A percentile compares a stretch with the other conserved stretches of the same genome.
These are phyloP conservation scores for Melieria crassipennis DNA, from an alignment of 2,888 invertebrate genomes.

Conservation along the genomic window DNA sequence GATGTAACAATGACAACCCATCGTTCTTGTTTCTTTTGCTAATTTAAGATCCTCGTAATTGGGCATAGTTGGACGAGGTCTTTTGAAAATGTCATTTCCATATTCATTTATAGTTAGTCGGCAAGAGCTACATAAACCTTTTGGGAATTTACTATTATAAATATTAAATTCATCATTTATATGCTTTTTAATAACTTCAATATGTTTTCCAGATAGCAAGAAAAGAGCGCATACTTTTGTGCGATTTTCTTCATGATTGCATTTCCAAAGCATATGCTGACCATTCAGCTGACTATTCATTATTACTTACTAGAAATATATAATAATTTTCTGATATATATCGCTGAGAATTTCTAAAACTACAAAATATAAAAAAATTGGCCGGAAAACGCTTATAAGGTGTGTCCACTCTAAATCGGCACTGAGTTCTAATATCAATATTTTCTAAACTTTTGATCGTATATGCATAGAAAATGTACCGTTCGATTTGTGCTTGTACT, in stretches of 20 bases:
- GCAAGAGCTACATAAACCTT: conserved; percentile 8
- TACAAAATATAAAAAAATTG: too few species aligned
- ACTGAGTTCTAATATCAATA: too few species aligned
- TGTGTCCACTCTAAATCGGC: too few species aligned
- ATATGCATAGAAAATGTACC: too few species aligned
- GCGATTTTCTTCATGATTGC: neutral
- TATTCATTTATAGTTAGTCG: conserved; percentile 14
- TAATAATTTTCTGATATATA: too few species aligned
- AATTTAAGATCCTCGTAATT: conserved; percentile 20
- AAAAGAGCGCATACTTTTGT: conserved; percentile 7
- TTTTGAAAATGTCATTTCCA: conserved; percentile 24
- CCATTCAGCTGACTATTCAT: too few species aligned
- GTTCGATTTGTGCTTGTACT: too few species aligned
- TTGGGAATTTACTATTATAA: neutral
- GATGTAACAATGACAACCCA: too few species aligned
- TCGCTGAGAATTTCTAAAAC: too few species aligned
- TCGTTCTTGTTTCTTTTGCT: neutral
- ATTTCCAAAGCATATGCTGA: neutral
- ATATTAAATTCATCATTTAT: conserved; percentile 6
- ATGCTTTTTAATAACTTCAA: conserved; percentile 8
- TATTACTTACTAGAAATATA: too few species aligned
- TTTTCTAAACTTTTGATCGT: too few species aligned
- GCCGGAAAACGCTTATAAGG: too few species aligned
- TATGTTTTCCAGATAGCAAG: conserved; percentile 6
- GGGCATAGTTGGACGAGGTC: conserved; percentile 21